Percentiles rank a stretch among this genome's conserved stretches.
phyloP scores from a whole-genome alignment of 2,888 invertebrate genomes.

The Acanthosepion esculentum region DNA sequence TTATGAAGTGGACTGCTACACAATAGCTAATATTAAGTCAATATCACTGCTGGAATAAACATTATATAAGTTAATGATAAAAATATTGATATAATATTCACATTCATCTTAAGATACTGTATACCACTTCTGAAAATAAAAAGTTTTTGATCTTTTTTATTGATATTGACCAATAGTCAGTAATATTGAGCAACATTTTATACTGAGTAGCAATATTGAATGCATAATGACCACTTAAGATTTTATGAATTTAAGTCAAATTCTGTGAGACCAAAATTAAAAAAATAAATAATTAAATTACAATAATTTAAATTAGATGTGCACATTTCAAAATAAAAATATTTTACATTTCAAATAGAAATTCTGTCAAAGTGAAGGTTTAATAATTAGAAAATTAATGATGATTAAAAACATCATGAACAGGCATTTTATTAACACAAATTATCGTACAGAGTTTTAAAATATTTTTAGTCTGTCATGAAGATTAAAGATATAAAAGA shows the following conservation, averaged over 20 bases:
- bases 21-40: neutral
- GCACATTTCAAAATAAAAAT: neutral
- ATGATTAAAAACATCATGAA: neutral
- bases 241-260: neutral
- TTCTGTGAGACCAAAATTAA: neutral
- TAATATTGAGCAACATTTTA: neutral
- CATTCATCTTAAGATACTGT: neutral
- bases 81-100: neutral
- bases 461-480: neutral
- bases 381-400: neutral
- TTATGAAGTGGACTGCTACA: neutral
- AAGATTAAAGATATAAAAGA: neutral
- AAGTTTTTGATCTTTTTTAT: no score
- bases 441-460: neutral
- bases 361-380: neutral
- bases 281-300: neutral
- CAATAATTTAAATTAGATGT: neutral
- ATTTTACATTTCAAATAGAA: neutral
- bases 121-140: neutral
- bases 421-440: neutral
- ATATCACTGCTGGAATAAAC: neutral
- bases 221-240: neutral
- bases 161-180: neutral
- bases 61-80: neutral
- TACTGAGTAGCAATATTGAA: neutral